Evolutionary conservation across 2,797 vertebrate species (phyloP).

Genomic region (Neosilurus mollespiculum): DNA sequence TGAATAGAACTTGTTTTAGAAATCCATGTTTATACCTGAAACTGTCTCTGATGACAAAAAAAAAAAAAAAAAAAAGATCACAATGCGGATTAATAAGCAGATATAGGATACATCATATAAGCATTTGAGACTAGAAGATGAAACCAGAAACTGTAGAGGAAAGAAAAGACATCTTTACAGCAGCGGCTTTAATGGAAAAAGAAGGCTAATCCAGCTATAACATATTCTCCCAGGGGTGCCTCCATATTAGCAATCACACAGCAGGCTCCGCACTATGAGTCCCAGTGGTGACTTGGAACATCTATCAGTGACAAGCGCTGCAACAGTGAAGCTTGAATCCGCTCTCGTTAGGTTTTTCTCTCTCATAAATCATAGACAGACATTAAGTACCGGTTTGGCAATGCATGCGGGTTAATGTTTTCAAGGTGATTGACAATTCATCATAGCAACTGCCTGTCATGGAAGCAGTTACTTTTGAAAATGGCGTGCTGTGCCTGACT

Average conservation of each 20-base stretch:
- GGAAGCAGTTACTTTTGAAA: conserved; percentile 37
- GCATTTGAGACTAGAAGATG: conserved; percentile 21
- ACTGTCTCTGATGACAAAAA: conserved; percentile 21
- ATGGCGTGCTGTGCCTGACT: conserved; percentile 29
- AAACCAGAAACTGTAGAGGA: conserved; percentile 34
- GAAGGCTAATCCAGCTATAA: conserved; percentile 73
- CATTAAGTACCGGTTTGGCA: conserved; percentile 40
- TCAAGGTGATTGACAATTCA: conserved; percentile 50
- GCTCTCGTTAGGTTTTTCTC: conserved; percentile 38
- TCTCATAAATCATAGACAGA: conserved; percentile 43
- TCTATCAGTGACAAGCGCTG: conserved; percentile 43
- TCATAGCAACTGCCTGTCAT: conserved; percentile 39
- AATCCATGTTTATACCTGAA: conserved; percentile 11
- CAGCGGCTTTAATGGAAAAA: conserved; percentile 69
- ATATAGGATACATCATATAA: conserved; percentile 10
- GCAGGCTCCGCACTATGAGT: conserved; percentile 62
- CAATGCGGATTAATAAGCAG: conserved; percentile 21
- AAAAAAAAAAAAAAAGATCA: conserved; percentile 5
- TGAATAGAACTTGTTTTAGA: not conserved
- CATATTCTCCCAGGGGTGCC: conserved; percentile 74
- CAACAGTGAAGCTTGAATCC: conserved; percentile 27
- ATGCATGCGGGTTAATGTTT: conserved; percentile 41
- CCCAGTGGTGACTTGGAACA: conserved; percentile 44
- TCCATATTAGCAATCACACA: conserved; percentile 75
- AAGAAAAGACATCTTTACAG: conserved; percentile 33